A percentile compares a stretch with the other conserved stretches of the same genome.
These are phyloP conservation scores for Sarcophaga variegata DNA, from an alignment of 2,888 invertebrate genomes.

Conservation along the genomic window DNA sequence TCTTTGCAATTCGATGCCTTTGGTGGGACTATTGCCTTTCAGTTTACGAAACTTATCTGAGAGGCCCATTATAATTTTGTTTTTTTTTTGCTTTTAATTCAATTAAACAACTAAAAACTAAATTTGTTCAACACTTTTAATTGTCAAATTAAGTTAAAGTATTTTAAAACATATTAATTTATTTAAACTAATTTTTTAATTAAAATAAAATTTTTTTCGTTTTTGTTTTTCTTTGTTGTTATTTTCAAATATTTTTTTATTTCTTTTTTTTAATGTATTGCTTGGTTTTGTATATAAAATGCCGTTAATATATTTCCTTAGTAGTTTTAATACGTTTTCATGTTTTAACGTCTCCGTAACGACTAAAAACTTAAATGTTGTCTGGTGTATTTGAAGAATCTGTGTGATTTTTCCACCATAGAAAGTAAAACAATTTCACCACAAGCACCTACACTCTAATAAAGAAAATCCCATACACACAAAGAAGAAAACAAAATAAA, in stretches of 20 bases:
- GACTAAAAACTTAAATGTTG: constrained; percentile 54
- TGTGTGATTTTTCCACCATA: constrained; percentile 59
- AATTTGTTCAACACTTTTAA: constrained; percentile 16
- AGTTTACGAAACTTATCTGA: constrained; percentile 73
- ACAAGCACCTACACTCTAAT: constrained; percentile 52
- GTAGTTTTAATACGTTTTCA: constrained; percentile 49
- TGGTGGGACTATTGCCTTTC: constrained; percentile 72
- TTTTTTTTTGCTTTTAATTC: constrained; percentile 5
- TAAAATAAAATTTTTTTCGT: background rate
- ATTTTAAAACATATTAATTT: constrained; percentile 24
- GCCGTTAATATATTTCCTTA: background rate
- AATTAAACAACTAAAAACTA: background rate
- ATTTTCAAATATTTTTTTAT: constrained; percentile 19
- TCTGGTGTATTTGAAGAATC: constrained; percentile 37
- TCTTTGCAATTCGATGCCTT: constrained; percentile 75
- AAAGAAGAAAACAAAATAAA: background rate
- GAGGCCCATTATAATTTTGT: constrained; percentile 73
- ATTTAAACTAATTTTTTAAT: too few species aligned
- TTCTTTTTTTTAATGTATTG: constrained; percentile 1
- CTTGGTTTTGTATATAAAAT: constrained; percentile 9
- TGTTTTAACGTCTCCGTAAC: constrained; percentile 56
- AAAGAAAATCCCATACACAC: constrained; percentile 4
- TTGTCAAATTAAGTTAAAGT: constrained; percentile 6
- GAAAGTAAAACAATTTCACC: constrained; percentile 55
- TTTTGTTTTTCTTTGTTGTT: constrained; percentile 12